A percentile compares a stretch with the other conserved stretches of the same genome.
Evolutionary conservation across 1,140 invertebrate genomes (phyloP).

Genomic region (Gryllus bimaculatus): DNA sequence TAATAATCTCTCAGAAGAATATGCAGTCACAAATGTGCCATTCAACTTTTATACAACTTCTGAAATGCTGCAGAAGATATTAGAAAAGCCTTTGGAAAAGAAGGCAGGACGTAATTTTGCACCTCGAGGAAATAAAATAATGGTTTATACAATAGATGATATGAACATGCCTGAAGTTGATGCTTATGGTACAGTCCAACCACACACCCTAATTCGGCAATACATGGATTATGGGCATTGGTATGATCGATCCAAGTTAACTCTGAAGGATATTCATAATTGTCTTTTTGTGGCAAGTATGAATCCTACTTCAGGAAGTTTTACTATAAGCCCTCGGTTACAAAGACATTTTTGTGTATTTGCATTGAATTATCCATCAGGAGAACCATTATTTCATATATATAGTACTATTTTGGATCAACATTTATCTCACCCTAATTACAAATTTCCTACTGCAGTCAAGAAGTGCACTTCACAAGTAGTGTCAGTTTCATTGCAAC

Average conservation of each 20-base stretch:
- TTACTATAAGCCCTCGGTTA: constrained; percentile 83
- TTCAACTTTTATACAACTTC: constrained; percentile 96
- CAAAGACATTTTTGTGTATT: constrained; percentile 92
- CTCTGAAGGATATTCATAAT: constrained; percentile 86
- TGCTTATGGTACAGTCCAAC: constrained; percentile 88
- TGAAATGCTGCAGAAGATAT: constrained; percentile 46
- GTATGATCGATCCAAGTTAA: constrained; percentile 78
- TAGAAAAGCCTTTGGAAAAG: constrained; percentile 90
- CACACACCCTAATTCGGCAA: constrained; percentile 87
- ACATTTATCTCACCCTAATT: constrained; percentile 55
- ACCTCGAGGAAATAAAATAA: constrained; percentile 81
- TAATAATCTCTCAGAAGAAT: constrained; percentile 60
- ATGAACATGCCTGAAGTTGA: constrained; percentile 97
- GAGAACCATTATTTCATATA: constrained; percentile 70
- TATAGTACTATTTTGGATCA: constrained; percentile 73
- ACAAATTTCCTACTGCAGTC: constrained; percentile 55
- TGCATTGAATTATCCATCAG: constrained; percentile 74
- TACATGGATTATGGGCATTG: constrained; percentile 92
- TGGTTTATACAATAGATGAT: constrained; percentile 94
- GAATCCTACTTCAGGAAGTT: constrained; percentile 93
- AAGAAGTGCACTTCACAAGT: constrained; percentile 49
- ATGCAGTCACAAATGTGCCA: constrained; percentile 75
- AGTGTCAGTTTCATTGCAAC: constrained; percentile 59
- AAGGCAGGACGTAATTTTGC: constrained; percentile 90
- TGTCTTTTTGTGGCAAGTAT: constrained; percentile 93